phyloP scores from a whole-genome alignment of 2,797 vertebrate genomes.

The Epinephelus malabaricus region DNA sequence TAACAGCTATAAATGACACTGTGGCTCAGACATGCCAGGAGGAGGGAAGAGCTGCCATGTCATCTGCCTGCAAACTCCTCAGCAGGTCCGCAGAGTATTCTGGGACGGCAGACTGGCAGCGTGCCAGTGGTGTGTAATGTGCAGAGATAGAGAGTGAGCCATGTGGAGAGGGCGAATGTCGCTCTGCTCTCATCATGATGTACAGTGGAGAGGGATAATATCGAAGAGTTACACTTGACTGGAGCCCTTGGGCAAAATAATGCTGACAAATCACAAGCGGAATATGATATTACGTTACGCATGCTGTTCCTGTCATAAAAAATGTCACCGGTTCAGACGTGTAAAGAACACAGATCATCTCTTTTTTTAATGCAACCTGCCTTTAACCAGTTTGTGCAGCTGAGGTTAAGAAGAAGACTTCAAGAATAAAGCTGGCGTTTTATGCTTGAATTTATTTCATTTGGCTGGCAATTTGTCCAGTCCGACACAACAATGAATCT shows the following conservation, averaged over 20 bases:
- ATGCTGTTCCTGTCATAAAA: constrained; percentile 48
- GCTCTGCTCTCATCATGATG: constrained; percentile 40
- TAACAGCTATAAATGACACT: constrained; percentile 72
- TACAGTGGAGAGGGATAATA: constrained; percentile 39
- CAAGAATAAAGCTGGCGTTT: constrained; percentile 21
- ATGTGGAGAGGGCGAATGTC: constrained; percentile 24
- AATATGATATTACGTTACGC: constrained; percentile 36
- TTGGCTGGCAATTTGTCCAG: constrained; percentile 1
- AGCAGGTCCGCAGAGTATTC: constrained; percentile 64
- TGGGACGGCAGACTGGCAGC: constrained; percentile 67
- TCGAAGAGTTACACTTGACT: constrained; percentile 14
- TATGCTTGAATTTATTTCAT: constrained; percentile 1
- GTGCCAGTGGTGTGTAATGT: constrained; percentile 55
- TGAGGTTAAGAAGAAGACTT: constrained; percentile 36
- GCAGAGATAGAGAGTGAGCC: constrained; percentile 31
- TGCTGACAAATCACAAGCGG: constrained; percentile 56
- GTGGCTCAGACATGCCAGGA: constrained; percentile 59
- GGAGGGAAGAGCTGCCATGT: constrained; percentile 66
- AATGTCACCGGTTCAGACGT: constrained; percentile 40
- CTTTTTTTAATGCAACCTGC: constrained; percentile 21
- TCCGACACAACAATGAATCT: neutral
- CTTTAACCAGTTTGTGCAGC: constrained; percentile 13
- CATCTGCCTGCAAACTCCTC: constrained; percentile 66
- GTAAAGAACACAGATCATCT: constrained; percentile 21
- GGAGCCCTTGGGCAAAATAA: constrained; percentile 29